phyloP scores from a whole-genome alignment of 2,888 invertebrate species.

The Thysanoteuthis rhombus region DNA sequence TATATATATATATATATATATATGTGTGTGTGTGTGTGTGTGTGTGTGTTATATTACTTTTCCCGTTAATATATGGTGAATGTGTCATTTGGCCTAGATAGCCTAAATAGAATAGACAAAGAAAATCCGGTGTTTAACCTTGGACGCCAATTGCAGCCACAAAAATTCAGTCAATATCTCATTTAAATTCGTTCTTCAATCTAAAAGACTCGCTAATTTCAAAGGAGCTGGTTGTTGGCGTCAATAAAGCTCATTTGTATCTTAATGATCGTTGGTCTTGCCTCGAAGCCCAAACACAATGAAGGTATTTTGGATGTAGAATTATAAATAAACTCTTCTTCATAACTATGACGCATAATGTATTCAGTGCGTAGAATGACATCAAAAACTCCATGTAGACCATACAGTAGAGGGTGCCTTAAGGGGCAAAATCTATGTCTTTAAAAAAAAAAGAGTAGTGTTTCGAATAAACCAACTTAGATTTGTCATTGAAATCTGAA shows the following conservation, averaged over 20 bases:
- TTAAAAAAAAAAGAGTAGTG: neutral
- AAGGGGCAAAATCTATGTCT: neutral
- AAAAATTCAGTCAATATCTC: too few relatives aligned
- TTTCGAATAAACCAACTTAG: neutral
- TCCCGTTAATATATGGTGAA: too few relatives aligned
- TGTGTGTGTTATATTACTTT: too few relatives aligned
- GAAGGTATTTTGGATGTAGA: neutral
- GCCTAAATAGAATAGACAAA: too few relatives aligned
- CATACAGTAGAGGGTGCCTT: too few relatives aligned
- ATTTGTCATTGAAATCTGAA: neutral
- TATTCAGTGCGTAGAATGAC: neutral
- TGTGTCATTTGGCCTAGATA: too few relatives aligned
- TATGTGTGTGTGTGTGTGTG: slow-evolving; percentile 18
- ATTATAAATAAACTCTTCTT: neutral
- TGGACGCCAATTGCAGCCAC: too few relatives aligned
- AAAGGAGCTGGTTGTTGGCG: neutral
- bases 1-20: neutral
- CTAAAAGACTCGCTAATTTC: neutral
- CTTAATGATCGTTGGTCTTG: slow-evolving; percentile 28
- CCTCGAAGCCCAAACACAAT: neutral
- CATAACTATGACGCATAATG: neutral
- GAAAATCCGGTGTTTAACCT: neutral
- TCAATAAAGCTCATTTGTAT: neutral
- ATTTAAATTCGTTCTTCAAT: too few relatives aligned
- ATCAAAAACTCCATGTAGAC: neutral